Percentiles rank a stretch among this genome's conserved stretches.
Evolutionary conservation across 2,113 vertebrate genomes (phyloP).

Genomic region (Lasiurus borealis): DNA sequence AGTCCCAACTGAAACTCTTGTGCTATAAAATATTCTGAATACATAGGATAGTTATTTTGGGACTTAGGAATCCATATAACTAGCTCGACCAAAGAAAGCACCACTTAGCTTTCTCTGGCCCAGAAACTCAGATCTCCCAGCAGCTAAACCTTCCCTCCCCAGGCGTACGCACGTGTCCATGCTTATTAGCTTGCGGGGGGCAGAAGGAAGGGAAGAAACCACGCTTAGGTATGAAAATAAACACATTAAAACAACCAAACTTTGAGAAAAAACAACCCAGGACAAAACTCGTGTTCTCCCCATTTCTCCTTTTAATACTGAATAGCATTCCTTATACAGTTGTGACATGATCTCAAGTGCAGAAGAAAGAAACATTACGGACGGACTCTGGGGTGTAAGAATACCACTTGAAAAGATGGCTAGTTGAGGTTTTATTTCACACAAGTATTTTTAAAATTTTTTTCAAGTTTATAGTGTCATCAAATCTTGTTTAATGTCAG

Average conservation of each 20-base stretch:
- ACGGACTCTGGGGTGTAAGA: slow-evolving; percentile 63
- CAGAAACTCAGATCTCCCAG: background rate
- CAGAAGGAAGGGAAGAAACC: background rate
- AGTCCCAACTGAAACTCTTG: background rate
- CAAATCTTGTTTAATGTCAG: slow-evolving; percentile 4
- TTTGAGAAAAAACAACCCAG: background rate
- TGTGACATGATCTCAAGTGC: slow-evolving; percentile 61
- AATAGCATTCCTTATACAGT: slow-evolving; percentile 56
- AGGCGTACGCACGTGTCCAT: fast-evolving
- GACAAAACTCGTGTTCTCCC: slow-evolving; percentile 6
- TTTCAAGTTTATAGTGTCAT: slow-evolving; percentile 47
- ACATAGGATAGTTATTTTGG: background rate
- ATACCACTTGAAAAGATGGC: background rate
- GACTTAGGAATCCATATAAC: background rate
- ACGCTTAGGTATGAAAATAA: background rate
- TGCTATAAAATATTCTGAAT: background rate
- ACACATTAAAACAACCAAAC: background rate
- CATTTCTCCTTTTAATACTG: slow-evolving; percentile 77
- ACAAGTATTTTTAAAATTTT: background rate
- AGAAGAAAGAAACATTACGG: slow-evolving; percentile 68
- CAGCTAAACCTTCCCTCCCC: background rate
- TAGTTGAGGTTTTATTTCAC: slow-evolving; percentile 23
- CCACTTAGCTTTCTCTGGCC: background rate
- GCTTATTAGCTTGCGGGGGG: background rate
- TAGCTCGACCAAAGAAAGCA: background rate